Evolutionary conservation across 2,888 invertebrate genomes (phyloP).

Genomic region (Callimorpha dominula): DNA sequence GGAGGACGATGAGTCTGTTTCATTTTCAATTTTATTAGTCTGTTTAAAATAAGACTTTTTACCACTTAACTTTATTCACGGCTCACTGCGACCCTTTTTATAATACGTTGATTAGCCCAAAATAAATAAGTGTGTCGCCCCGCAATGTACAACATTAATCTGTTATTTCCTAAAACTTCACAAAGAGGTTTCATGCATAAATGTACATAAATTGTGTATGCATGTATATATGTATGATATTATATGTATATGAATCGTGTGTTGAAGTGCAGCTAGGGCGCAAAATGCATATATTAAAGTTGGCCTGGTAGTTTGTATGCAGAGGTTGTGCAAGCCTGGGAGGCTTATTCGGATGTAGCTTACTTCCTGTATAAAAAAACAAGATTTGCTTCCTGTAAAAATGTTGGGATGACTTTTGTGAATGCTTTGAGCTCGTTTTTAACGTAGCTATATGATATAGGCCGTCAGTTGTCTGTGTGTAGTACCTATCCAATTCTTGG

Average conservation of each 20-base stretch:
- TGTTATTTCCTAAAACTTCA: slow-evolving; percentile 33
- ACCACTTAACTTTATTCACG: too few relatives aligned
- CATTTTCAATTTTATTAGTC: too few relatives aligned
- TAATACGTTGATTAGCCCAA: background rate
- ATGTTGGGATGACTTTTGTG: background rate
- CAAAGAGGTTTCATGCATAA: slow-evolving; percentile 51
- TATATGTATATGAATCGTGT: slow-evolving; percentile 10
- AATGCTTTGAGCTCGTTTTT: background rate
- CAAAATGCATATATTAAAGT: slow-evolving; percentile 67
- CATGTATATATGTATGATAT: slow-evolving; percentile 20
- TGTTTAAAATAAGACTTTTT: too few relatives aligned
- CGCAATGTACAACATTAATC: slow-evolving; percentile 40
- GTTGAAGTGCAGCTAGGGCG: slow-evolving; percentile 40
- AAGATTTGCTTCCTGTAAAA: background rate
- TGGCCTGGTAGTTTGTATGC: slow-evolving; percentile 57
- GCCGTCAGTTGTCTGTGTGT: too few relatives aligned
- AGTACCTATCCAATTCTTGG: too few relatives aligned
- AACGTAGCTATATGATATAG: background rate
- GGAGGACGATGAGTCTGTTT: too few relatives aligned
- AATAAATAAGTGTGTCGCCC: background rate
- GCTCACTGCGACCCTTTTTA: too few relatives aligned
- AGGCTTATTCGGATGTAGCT: slow-evolving; percentile 49
- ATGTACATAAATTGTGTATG: slow-evolving; percentile 57
- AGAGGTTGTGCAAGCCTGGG: slow-evolving; percentile 10
- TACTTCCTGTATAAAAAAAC: background rate